These are phyloP conservation scores for Marisa cornuarietis DNA, from an alignment of 1,140 invertebrate genomes.

Conservation along the genomic window DNA sequence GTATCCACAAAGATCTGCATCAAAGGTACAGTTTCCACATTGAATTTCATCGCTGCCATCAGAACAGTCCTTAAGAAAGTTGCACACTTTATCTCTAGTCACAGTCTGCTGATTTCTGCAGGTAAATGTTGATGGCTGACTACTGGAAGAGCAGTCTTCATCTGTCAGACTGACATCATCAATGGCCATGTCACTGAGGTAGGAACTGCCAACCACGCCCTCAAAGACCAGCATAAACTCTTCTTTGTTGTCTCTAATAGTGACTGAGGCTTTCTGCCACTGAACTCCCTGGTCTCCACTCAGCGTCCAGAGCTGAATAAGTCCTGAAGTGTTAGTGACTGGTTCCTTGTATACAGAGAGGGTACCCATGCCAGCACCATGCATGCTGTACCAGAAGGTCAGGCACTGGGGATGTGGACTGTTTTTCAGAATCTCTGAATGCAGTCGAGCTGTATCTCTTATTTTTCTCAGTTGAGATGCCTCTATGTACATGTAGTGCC, in stretches of 20 bases:
- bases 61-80: constrained; percentile 55
- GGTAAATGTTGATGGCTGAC: not conserved
- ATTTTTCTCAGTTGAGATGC: constrained; percentile 46
- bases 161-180: constrained; percentile 73
- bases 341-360: constrained; percentile 48
- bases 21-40: constrained; percentile 62
- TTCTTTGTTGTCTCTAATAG: constrained; percentile 18
- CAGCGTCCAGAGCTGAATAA: constrained; percentile 16
- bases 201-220: constrained; percentile 73
- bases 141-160: not conserved
- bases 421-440: constrained; percentile 38
- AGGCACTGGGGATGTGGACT: constrained; percentile 28
- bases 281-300: constrained; percentile 39
- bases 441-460: constrained; percentile 53
- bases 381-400: constrained; percentile 77
- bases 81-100: constrained; percentile 50
- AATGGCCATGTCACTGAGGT: constrained; percentile 77
- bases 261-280: constrained; percentile 42
- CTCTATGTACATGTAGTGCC: constrained; percentile 63
- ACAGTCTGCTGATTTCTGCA: not conserved
- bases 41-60: constrained; percentile 58
- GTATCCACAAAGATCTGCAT: constrained; percentile 50
- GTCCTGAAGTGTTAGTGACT: constrained; percentile 22
- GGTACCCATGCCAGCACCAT: constrained; percentile 66
- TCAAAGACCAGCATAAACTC: constrained; percentile 61